phyloP scores from a whole-genome alignment of 2,888 invertebrate species.

The Temnothorax unifasciatus region DNA sequence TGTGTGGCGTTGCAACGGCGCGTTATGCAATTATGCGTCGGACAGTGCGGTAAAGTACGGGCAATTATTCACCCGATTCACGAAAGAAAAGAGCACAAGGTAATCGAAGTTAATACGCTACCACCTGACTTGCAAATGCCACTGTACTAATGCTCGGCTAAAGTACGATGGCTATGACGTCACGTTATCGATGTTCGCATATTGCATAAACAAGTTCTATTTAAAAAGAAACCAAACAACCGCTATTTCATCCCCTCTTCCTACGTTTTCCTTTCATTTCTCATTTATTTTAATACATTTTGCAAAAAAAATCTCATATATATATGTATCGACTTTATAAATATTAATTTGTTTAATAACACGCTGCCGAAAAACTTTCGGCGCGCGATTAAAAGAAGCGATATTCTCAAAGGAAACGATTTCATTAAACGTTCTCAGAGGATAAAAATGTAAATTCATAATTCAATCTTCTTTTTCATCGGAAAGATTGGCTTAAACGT shows the following conservation, averaged over 20 bases:
- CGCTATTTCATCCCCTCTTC: not conserved
- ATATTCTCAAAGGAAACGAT: not conserved
- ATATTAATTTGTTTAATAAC: slow-evolving; percentile 1
- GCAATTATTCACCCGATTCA: slow-evolving; percentile 40
- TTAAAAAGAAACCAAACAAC: not conserved
- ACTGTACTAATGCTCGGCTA: slow-evolving; percentile 31
- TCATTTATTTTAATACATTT: not conserved
- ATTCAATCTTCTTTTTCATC: slow-evolving; percentile 17
- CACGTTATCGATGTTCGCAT: not conserved
- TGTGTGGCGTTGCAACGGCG: not conserved
- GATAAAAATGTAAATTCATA: not conserved
- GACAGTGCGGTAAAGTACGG: slow-evolving; percentile 16
- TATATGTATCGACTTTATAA: not conserved
- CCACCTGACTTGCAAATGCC: slow-evolving; percentile 34
- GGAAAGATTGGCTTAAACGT: slow-evolving; percentile 3
- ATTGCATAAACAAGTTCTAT: not conserved
- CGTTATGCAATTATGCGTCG: slow-evolving; percentile 45
- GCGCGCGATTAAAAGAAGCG: not conserved
- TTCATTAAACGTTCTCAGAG: not conserved
- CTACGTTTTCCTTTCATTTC: not conserved
- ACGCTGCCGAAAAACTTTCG: not conserved
- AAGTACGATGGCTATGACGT: slow-evolving; percentile 26
- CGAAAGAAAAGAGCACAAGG: slow-evolving; percentile 18
- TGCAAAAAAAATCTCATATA: not conserved
- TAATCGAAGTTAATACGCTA: slow-evolving; percentile 40